Evolutionary conservation across 1,140 invertebrate species (phyloP), one percentile per base, ranked within the genome.

Genomic region (Plectrocnemia conspersa): DNA sequence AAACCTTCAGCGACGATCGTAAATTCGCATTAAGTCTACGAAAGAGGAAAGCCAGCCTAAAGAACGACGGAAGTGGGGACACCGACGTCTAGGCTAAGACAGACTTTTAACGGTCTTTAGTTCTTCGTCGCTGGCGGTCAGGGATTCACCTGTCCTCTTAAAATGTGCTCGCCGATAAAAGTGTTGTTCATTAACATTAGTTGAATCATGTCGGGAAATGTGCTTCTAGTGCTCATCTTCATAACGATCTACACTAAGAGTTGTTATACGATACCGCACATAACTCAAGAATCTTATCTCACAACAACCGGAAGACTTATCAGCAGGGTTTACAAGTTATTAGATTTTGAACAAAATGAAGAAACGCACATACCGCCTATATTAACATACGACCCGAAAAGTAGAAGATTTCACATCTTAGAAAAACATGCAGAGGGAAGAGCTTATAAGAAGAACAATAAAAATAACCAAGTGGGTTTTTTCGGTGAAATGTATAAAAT

Each of bases 401-500:
- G 33, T 3, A 53, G 54, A 54, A 61, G 41, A 35, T 61, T 61
- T 38, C 25, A 33, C 3, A 33, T 60, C 21, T 19, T 41, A 21
- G 9, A 32, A 7, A 21, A 19, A 10, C 15, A 40, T 36, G 21
- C 9, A 36, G 22, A 48, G 21, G 40, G 19, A 33, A 24, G 29
- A 35, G 21, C 25, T 7, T 10, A 27, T n/a, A 24, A 18, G 3
- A 44, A 13, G n/a, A 27, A 35, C 3, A 52, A 41, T 27, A 50
- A 42, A 21, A 33, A 18, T 4, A 15, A 22, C 21, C 1, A 10
- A 0, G 5, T 18, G 13, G 22, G 35, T 16, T 47, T 54, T 21
- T 52, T 56, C 55, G 36, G 52, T 38, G 16, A 10, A 9, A n/a
- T 61, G 4, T 19, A 52, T 2, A 36, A 58, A 27, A 55, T 61